Base-by-base conservation (phyloP, 2,113 vertebrate species). In the Sardina pilchardus region DNA sequence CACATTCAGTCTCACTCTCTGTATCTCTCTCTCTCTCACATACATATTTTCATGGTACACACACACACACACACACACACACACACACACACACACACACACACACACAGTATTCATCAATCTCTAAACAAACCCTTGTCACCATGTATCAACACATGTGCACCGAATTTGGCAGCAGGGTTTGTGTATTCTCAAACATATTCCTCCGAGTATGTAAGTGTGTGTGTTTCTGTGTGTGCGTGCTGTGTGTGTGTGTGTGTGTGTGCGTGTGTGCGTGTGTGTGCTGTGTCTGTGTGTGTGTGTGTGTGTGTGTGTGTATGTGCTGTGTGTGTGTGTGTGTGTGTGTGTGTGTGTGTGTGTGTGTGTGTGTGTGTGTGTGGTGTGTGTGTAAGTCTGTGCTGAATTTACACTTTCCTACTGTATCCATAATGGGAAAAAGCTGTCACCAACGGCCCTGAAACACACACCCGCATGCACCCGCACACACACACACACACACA, bases 381-480 rank as follows among this genome's bases (percentile, higher is more conserved):
- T 71, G 84, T 82, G 80, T 88, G 85, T 83, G 87, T 85, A 83
- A n/a, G 85, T 87, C 86, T 75, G 86, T 87, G 81, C 3, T 85
- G 95, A 96, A 96, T 98, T 97, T 97, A 95, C 96, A 96, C 96
- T 96, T 91, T 94, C 96, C 97, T 97, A 98, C 98, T 97, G 97
- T 98, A 96, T 95, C 95, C 96, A 95, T 98, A 99, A 99, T 98
- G 96, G 96, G 96, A 97, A 97, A 98, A 99, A 98, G 97, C 96
- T 99, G 97, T 97, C 94, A 93, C 94, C 89, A 85, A 94, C 92
- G 91, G 93, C 94, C 94, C 93, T 93, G 94, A 93, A 95, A 94
- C 94, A 92, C 47, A 93, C 94, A 95, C 84, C 88, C 88, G 87
- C 59, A 26, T 87, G 85, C 81, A 90, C 86, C 89, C 26, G 42